phyloP scores from a whole-genome alignment of 92 coral and sea anemone genomes.

The Siderastrea siderea region DNA sequence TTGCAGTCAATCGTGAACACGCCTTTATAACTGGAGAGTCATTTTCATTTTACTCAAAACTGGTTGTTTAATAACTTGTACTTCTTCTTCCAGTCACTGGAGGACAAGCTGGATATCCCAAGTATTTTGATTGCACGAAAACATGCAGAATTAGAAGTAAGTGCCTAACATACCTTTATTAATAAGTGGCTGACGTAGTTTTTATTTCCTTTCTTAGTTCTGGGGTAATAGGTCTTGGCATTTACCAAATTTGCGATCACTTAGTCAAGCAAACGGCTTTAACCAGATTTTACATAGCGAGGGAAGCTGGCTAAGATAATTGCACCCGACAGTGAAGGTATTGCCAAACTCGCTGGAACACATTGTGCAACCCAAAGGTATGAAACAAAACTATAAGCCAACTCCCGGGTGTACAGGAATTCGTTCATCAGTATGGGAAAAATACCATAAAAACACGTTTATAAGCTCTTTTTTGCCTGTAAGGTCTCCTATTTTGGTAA shows the following conservation, averaged over 20 bases:
- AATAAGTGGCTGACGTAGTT: not conserved
- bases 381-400: not conserved
- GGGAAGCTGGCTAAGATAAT: not conserved
- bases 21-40: no score
- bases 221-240: no score
- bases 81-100: slow-evolving; percentile 62
- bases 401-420: not conserved
- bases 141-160: slow-evolving; percentile 93
- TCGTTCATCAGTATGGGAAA: not conserved
- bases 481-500: not conserved
- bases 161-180: not conserved
- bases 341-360: not conserved
- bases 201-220: not conserved
- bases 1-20: no score
- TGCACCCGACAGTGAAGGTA: no score
- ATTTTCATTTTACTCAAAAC: no score
- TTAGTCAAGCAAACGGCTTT: not conserved
- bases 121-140: slow-evolving; percentile 90
- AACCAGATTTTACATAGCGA: slow-evolving; percentile 7
- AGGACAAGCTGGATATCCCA: slow-evolving; percentile 92
- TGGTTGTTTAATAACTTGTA: not conserved
- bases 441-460: not conserved
- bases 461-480: not conserved
- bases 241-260: no score
- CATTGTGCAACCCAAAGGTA: not conserved